These are phyloP conservation scores for Xyrauchen texanus DNA, from an alignment of 2,113 vertebrate genomes.

Conservation along the genomic window DNA sequence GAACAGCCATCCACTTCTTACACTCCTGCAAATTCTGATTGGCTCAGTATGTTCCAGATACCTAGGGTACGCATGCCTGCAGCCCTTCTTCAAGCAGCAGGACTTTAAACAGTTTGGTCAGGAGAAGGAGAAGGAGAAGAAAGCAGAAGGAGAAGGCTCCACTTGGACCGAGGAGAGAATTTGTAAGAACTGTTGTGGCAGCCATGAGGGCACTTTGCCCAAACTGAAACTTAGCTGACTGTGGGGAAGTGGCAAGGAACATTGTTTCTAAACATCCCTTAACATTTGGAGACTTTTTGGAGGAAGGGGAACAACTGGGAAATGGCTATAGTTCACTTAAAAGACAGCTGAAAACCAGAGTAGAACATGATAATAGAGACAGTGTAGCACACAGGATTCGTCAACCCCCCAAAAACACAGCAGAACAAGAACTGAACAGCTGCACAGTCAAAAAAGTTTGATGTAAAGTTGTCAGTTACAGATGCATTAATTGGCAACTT, in stretches of 20 bases:
- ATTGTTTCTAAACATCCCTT: background rate
- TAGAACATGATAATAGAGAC: background rate
- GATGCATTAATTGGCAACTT: background rate
- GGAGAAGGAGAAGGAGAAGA: too few species aligned
- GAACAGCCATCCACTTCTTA: background rate
- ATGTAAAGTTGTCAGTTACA: background rate
- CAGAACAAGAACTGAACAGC: background rate
- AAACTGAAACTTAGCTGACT: background rate
- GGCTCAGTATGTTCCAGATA: background rate
- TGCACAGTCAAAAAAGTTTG: background rate
- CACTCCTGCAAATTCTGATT: background rate
- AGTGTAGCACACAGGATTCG: too few species aligned
- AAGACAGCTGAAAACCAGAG: background rate
- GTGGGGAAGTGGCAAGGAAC: background rate
- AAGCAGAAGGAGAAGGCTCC: background rate
- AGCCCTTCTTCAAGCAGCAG: background rate
- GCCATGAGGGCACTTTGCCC: background rate
- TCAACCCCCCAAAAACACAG: background rate
- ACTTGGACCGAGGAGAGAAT: conserved; percentile 1
- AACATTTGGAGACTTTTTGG: background rate
- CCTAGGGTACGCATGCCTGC: background rate
- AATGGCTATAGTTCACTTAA: background rate
- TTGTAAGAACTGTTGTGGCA: background rate
- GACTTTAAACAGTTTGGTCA: too few species aligned
- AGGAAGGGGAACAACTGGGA: background rate